A percentile compares a stretch with the other conserved stretches of the same genome.
phyloP scores from a whole-genome alignment of 2,797 vertebrate species.

The Chanos chanos region DNA sequence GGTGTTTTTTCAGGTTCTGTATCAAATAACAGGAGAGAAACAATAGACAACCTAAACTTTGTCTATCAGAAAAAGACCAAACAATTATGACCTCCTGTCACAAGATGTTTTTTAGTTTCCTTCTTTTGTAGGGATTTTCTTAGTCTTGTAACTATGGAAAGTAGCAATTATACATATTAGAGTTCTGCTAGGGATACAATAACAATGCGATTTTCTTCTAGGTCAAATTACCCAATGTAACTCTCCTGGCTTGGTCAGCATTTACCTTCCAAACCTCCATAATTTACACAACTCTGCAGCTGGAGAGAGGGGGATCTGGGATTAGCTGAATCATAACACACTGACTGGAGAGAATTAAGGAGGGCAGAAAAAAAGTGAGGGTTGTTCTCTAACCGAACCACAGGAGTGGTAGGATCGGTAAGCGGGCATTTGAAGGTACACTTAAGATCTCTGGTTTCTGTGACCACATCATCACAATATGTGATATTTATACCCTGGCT shows the following conservation, averaged over 20 bases:
- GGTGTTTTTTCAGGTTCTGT: too few species aligned
- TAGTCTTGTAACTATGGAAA: too few species aligned
- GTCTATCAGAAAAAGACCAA: too few species aligned
- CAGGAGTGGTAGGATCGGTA: constrained; percentile 47
- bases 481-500: constrained; percentile 72
- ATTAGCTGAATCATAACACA: constrained; percentile 45
- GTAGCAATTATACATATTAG: too few species aligned
- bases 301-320: constrained; percentile 1
- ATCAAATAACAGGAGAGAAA: too few species aligned
- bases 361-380: neutral
- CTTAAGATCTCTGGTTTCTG: constrained; percentile 78
- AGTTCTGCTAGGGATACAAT: too few species aligned
- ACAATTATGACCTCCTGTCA: too few species aligned
- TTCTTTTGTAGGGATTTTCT: too few species aligned
- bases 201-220: too few species aligned
- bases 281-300: neutral
- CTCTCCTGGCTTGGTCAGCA: neutral
- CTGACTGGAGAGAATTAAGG: constrained; percentile 64
- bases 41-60: too few species aligned
- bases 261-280: neutral
- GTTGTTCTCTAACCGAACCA: constrained; percentile 20
- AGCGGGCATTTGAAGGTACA: constrained; percentile 81
- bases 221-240: too few species aligned
- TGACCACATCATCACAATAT: constrained; percentile 88
- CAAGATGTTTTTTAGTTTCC: too few species aligned